A percentile compares a stretch with the other conserved stretches of the same genome.
Evolutionary conservation across 1,140 invertebrate species (phyloP).

Genomic region (Drosophila gunungcola): DNA sequence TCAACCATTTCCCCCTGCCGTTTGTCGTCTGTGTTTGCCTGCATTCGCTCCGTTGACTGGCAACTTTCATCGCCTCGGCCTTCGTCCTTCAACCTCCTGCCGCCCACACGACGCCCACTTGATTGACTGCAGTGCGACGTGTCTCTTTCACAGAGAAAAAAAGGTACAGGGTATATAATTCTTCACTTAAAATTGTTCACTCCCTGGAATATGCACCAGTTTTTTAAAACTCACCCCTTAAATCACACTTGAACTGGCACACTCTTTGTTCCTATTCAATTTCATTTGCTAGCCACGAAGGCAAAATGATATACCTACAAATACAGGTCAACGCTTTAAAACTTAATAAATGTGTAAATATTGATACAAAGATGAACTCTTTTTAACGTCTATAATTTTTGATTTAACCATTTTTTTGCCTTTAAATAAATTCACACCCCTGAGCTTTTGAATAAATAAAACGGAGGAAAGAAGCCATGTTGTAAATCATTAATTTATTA

Average conservation of each 20-base stretch:
- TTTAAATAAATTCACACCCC: too few relatives aligned
- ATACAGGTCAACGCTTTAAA: too few relatives aligned
- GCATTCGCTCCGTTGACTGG: constrained; percentile 76
- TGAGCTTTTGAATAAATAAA: too few relatives aligned
- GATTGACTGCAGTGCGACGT: constrained; percentile 76
- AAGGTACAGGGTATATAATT: constrained; percentile 12
- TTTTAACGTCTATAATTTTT: too few relatives aligned
- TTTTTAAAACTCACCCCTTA: background rate
- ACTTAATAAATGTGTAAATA: too few relatives aligned
- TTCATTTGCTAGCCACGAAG: too few relatives aligned
- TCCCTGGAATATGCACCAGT: background rate
- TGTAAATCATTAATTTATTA: background rate
- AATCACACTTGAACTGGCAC: background rate
- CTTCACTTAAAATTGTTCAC: constrained; percentile 2
- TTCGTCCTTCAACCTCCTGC: constrained; percentile 20
- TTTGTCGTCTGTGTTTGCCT: constrained; percentile 70
- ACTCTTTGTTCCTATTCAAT: too few relatives aligned
- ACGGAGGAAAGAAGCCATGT: too few relatives aligned
- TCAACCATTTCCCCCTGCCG: constrained; percentile 12
- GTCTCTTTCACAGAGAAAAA: constrained; percentile 40
- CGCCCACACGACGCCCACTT: constrained; percentile 38
- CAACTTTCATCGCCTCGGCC: constrained; percentile 75
- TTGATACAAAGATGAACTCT: too few relatives aligned
- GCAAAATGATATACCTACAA: too few relatives aligned
- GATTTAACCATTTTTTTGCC: too few relatives aligned